A percentile compares a stretch with the other conserved stretches of the same genome.
Evolutionary conservation across 2,888 invertebrate species (phyloP).

Genomic region (Drosophila koepferae): DNA sequence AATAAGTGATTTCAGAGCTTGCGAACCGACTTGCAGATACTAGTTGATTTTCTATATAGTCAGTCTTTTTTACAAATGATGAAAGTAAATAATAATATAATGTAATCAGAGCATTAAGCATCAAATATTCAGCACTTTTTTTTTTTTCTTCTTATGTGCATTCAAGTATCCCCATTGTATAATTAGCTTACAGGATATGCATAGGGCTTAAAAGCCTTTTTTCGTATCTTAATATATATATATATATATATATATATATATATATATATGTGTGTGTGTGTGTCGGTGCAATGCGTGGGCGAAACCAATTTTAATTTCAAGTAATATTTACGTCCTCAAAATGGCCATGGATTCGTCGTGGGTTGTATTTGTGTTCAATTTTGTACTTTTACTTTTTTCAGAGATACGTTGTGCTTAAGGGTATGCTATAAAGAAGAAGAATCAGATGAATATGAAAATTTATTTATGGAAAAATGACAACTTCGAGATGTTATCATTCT

Average conservation of each 20-base stretch:
- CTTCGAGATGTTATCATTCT: too few relatives aligned
- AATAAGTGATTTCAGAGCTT: neutral
- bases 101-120: too few relatives aligned
- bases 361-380: slow-evolving; percentile 25
- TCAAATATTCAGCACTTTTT: too few relatives aligned
- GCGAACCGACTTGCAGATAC: neutral
- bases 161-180: slow-evolving; percentile 5
- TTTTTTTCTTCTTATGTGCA: neutral
- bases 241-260: neutral
- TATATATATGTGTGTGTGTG: neutral
- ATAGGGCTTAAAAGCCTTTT: slow-evolving; percentile 28
- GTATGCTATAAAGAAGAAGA: too few relatives aligned
- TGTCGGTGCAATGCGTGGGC: slow-evolving; percentile 17
- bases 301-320: slow-evolving; percentile 66
- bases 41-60: neutral
- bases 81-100: neutral
- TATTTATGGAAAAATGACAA: too few relatives aligned
- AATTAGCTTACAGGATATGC: neutral
- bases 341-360: slow-evolving; percentile 49
- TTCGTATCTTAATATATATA: slow-evolving; percentile 23
- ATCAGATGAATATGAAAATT: too few relatives aligned
- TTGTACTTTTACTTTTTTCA: slow-evolving; percentile 20
- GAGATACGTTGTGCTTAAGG: too few relatives aligned
- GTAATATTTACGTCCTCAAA: slow-evolving; percentile 63
- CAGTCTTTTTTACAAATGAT: neutral